Evolutionary conservation across 2,113 vertebrate species (phyloP), one percentile per base, ranked within the genome.

Genomic region (Mormyrus lacerda): DNA sequence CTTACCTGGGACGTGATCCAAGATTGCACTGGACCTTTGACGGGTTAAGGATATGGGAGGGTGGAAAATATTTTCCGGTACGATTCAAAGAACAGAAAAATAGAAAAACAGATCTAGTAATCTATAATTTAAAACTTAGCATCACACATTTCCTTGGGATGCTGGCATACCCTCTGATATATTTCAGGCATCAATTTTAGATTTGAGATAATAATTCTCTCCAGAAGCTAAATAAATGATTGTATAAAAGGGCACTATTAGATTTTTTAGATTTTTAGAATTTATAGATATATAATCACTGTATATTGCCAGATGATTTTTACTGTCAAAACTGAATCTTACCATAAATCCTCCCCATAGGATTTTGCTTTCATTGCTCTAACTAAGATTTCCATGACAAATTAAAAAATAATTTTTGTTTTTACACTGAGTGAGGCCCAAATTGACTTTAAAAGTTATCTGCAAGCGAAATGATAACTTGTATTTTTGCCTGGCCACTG

Each of bases 201-300:
- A 79, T 42, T 79, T 79, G 73, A 79, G 73, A 79, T 79, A 79
- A 79, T 79, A 79, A 79, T 35, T 79, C 73, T 79, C 73, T 42
- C 73, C 35, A 79, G 73, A 79, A 79, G 73, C 35, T 39, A 79
- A 42, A 35, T 79, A 35, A 79, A 42, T 79, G 1, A 79, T 79
- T 19, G 31, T 42, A 1, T 42, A 35, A 79, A 31, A 69, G 61
- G 35, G 35, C 8, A 42, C 35, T 79, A 19, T 39, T 79, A 79
- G 35, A 79, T 42, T 42, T 79, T 76, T n/a, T 11, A 69, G 8
- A 69, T 69, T 69, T 8, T 19, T 42, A 8, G 39, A 27, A 79
- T 79, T 13, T 69, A 69, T 69, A 69, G 53, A 69, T 69, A 31
- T 17, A 79, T 17, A 55, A 79, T 79, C 35, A 79, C 31, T 79